Conservation (phyloP, 2,113 vertebrate genomes). For the Engraulis encrasicolus region DNA sequence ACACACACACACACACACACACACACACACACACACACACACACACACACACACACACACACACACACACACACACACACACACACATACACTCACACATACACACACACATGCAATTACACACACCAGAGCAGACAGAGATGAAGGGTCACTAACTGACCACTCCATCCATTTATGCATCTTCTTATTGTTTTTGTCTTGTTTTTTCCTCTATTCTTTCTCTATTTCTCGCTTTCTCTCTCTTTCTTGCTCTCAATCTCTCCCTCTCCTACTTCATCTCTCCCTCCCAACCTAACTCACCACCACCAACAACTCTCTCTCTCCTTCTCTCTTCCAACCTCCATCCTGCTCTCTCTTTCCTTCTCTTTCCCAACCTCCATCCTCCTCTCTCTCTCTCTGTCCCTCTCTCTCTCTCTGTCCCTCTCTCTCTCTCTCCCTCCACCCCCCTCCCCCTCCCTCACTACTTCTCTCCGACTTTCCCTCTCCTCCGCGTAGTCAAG, state of each 20-base stretch:
- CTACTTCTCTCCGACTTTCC: slow-evolving; percentile 25
- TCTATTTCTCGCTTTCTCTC: slow-evolving; percentile 21
- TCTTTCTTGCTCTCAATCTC: not conserved
- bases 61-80: not conserved
- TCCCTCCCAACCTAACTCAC: too few species aligned
- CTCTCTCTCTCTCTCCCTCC: not conserved
- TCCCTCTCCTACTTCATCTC: too few species aligned
- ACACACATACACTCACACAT: too few species aligned
- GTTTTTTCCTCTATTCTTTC: too few species aligned
- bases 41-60: not conserved
- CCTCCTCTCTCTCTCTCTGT: too few species aligned
- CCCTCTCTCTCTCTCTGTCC: slow-evolving; percentile 35
- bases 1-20: not conserved
- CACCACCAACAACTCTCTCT: too few species aligned
- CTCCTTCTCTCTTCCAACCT: slow-evolving; percentile 46
- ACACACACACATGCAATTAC: not conserved
- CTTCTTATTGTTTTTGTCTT: too few species aligned
- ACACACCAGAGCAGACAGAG: not conserved
- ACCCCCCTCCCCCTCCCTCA: slow-evolving; percentile 37
- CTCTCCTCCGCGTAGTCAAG: slow-evolving; percentile 78
- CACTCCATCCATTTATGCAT: not conserved
- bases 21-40: too few species aligned
- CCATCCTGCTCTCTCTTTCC: slow-evolving; percentile 9
- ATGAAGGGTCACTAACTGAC: not conserved
- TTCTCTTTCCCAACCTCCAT: not conserved